These are phyloP conservation scores for Calidris pygmaea DNA, from an alignment of 2,113 vertebrate genomes.

Conservation along the genomic window DNA sequence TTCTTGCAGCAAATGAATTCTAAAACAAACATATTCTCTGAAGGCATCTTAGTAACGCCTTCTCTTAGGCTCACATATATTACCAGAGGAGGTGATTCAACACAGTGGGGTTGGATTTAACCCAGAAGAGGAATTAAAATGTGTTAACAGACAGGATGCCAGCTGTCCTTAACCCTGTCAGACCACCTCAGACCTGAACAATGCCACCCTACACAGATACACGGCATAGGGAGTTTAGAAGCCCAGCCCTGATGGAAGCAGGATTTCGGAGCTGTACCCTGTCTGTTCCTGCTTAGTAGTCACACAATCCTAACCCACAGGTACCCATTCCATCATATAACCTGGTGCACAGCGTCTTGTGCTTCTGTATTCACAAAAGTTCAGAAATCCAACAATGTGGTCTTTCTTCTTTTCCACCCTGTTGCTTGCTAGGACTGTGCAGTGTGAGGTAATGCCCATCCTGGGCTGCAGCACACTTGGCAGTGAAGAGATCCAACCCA, in stretches of 20 bases:
- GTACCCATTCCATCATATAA: rapidly evolving
- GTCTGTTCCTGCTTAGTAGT: background rate
- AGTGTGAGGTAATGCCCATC: rapidly evolving
- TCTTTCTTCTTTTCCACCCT: background rate
- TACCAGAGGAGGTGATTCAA: background rate
- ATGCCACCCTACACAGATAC: background rate
- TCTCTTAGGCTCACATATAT: background rate
- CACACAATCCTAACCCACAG: rapidly evolving
- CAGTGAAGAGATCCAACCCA: background rate
- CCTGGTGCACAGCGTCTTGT: background rate
- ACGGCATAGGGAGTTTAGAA: rapidly evolving
- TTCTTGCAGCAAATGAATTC: background rate
- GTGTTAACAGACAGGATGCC: background rate
- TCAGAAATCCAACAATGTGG: background rate
- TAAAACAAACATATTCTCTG: background rate
- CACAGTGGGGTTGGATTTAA: background rate
- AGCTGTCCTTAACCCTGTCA: background rate
- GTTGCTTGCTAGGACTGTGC: background rate
- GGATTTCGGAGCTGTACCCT: background rate
- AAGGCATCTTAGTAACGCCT: background rate
- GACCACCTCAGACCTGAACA: background rate
- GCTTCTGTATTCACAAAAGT: background rate
- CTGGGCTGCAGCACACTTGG: background rate
- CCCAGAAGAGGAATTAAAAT: background rate
- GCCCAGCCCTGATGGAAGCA: background rate